These are phyloP conservation scores for Eulemur rubriventer DNA, from an alignment of 2,797 vertebrate genomes.

Conservation along the genomic window DNA sequence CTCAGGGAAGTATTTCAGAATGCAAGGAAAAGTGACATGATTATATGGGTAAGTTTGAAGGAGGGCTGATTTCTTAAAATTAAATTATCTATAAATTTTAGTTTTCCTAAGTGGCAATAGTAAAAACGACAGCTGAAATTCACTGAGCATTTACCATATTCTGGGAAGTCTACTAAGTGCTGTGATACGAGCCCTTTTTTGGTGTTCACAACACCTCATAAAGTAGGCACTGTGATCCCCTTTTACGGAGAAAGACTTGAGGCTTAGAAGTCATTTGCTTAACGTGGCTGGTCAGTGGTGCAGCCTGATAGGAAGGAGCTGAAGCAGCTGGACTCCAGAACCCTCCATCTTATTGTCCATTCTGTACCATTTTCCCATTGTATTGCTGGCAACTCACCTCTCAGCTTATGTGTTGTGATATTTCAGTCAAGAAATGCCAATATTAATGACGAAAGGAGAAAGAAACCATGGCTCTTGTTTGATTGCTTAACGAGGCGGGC, in stretches of 20 bases:
- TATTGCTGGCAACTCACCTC: background rate
- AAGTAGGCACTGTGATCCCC: background rate
- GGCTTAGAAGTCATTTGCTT: background rate
- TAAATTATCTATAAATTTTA: background rate
- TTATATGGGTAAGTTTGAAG: background rate
- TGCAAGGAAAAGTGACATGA: background rate
- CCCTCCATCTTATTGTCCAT: too few relatives aligned
- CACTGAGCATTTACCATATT: background rate
- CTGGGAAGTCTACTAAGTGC: background rate
- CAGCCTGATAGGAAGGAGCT: background rate
- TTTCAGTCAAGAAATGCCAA: background rate
- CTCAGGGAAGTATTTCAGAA: background rate
- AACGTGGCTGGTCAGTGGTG: background rate
- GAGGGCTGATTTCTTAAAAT: background rate
- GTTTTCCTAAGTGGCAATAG: background rate
- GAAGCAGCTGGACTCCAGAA: background rate
- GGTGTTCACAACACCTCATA: too few relatives aligned
- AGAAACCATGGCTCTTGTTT: background rate
- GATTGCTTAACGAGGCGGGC: background rate
- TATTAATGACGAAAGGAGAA: background rate
- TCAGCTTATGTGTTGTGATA: background rate
- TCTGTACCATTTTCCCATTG: background rate
- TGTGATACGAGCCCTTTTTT: too few relatives aligned
- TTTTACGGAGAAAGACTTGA: background rate
- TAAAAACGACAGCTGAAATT: background rate